These are phyloP conservation scores for Nomada lathburiana DNA, from an alignment of 2,888 invertebrate species.

Conservation along the genomic window DNA sequence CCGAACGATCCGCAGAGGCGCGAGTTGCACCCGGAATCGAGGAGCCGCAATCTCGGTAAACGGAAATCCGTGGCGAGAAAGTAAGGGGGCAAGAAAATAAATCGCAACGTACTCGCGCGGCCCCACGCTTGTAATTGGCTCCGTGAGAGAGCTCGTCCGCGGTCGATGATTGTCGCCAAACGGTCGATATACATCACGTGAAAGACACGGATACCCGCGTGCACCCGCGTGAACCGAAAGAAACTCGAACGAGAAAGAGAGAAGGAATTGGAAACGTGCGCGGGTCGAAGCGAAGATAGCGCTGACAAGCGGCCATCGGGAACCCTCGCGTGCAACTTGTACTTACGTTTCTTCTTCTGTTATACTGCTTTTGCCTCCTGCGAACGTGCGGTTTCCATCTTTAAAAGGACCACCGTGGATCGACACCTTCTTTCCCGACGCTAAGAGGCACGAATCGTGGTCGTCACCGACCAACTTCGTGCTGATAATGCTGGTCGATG, in stretches of 20 bases:
- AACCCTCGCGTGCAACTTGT: slow-evolving; percentile 77
- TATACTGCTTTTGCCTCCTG: not conserved
- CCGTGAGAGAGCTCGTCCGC: slow-evolving; percentile 66
- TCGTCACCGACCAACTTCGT: slow-evolving; percentile 65
- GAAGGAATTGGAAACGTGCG: slow-evolving; percentile 70
- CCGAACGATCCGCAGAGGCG: not conserved
- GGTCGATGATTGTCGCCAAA: slow-evolving; percentile 80
- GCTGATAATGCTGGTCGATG: slow-evolving; percentile 51
- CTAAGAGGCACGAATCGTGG: slow-evolving; percentile 46
- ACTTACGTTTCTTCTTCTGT: slow-evolving; percentile 47
- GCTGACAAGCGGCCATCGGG: slow-evolving; percentile 78
- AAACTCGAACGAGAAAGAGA: slow-evolving; percentile 38
- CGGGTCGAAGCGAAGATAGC: slow-evolving; percentile 73
- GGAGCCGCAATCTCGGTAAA: slow-evolving; percentile 1
- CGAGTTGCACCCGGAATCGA: not conserved
- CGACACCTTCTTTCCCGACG: slow-evolving; percentile 50
- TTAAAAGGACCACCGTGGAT: slow-evolving; percentile 49
- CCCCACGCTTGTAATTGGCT: slow-evolving; percentile 80
- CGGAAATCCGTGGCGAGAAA: slow-evolving; percentile 30
- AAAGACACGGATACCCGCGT: slow-evolving; percentile 64
- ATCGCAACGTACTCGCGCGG: slow-evolving; percentile 71
- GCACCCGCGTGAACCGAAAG: slow-evolving; percentile 37
- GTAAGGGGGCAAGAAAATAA: slow-evolving; percentile 71
- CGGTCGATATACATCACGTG: slow-evolving; percentile 79
- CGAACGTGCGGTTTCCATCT: slow-evolving; percentile 38